These are phyloP conservation scores for Pimpla rufipes DNA, from an alignment of 2,888 invertebrate species.

Conservation along the genomic window DNA sequence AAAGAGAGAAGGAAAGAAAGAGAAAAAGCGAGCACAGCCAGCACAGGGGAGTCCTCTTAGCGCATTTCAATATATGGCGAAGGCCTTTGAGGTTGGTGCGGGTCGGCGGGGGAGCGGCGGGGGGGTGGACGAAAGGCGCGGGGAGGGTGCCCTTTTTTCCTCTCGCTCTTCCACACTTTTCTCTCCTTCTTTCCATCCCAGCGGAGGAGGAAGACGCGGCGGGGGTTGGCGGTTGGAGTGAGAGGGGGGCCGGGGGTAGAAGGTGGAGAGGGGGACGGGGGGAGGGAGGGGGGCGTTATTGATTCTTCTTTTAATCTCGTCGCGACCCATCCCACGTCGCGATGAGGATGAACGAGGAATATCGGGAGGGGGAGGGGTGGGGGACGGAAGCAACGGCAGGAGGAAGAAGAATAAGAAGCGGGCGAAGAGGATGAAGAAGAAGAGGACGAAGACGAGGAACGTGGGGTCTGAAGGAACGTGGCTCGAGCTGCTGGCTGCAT, in stretches of 20 bases:
- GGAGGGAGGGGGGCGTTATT: constrained; percentile 79
- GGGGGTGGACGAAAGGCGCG: constrained; percentile 2
- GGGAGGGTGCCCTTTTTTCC: constrained; percentile 49
- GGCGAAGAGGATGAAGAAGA: constrained; percentile 70
- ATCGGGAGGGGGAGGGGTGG: constrained; percentile 66
- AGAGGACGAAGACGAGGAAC: constrained; percentile 72
- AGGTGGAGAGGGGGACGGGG: constrained; percentile 69
- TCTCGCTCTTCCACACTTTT: constrained; percentile 50
- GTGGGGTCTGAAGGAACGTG: constrained; percentile 71
- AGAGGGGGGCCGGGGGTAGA: constrained; percentile 69
- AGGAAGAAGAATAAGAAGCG: constrained; percentile 73
- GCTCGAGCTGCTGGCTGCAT: constrained; percentile 52
- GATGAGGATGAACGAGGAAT: constrained; percentile 61
- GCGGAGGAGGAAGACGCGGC: constrained; percentile 16
- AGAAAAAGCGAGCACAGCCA: constrained; percentile 32
- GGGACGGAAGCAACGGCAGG: constrained; percentile 71
- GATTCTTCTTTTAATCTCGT: constrained; percentile 85
- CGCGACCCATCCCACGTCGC: constrained; percentile 80
- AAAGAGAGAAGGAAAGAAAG: constrained; percentile 7
- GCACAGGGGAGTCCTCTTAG: constrained; percentile 79
- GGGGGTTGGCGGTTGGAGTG: constrained; percentile 69
- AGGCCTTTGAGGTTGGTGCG: constrained; percentile 83
- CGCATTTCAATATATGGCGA: constrained; percentile 84
- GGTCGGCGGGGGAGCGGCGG: constrained; percentile 21
- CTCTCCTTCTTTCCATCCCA: constrained; percentile 34